Evolutionary conservation across 2,113 vertebrate species (phyloP).

Genomic region (Xiphias gladius): DNA sequence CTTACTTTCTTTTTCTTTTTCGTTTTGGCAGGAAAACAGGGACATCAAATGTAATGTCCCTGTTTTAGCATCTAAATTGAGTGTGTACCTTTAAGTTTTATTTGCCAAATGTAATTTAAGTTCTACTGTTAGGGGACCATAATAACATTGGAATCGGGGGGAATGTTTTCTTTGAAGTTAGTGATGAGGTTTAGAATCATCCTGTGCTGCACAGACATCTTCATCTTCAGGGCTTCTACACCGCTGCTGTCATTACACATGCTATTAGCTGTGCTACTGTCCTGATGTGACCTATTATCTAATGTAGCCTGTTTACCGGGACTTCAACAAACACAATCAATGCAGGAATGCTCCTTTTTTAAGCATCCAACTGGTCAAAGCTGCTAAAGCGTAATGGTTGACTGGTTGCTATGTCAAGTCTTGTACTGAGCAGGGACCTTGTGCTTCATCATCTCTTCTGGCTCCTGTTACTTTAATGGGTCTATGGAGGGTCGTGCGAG

Average conservation of each 20-base stretch:
- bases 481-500: too few relatives aligned
- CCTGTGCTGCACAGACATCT: not conserved
- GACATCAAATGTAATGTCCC: not conserved
- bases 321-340: not conserved
- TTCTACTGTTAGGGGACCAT: not conserved
- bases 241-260: not conserved
- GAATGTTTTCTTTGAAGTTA: not conserved
- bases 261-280: not conserved
- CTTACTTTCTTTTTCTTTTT: not conserved
- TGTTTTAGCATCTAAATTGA: too few relatives aligned
- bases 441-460: too few relatives aligned
- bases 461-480: too few relatives aligned
- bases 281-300: not conserved
- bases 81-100: too few relatives aligned
- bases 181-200: not conserved
- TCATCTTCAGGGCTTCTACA: not conserved
- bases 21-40: not conserved
- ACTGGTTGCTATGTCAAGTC: too few relatives aligned
- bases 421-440: too few relatives aligned
- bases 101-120: too few relatives aligned
- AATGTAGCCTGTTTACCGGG: not conserved
- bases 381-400: too few relatives aligned
- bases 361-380: too few relatives aligned
- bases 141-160: not conserved
- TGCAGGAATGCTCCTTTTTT: too few relatives aligned